phyloP scores from a whole-genome alignment of 2,888 invertebrate genomes.

The Xanthia icteritia region DNA sequence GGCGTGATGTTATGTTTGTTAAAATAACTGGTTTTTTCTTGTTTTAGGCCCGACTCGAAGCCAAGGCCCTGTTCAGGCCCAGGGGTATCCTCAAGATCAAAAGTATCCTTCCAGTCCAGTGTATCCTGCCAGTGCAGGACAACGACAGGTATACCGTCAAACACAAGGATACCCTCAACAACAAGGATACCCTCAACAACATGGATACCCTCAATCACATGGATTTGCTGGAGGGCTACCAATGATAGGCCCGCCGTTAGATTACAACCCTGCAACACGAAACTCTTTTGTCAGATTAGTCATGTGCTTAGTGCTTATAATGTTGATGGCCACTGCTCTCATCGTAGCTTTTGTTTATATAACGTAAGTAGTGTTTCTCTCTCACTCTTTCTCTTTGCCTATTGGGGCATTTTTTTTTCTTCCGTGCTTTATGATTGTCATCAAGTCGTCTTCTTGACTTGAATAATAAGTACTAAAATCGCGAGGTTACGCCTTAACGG shows the following conservation, averaged over 20 bases:
- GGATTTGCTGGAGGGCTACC: no score
- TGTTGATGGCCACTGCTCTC: conserved; percentile 30
- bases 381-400: background rate
- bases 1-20: background rate
- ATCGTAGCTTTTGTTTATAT: conserved; percentile 2
- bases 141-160: background rate
- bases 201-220: background rate
- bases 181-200: background rate
- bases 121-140: background rate
- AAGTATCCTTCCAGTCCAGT: background rate
- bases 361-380: conserved; percentile 31
- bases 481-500: background rate
- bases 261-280: conserved; percentile 68
- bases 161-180: background rate
- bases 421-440: background rate
- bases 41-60: conserved; percentile 20
- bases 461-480: background rate
- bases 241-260: conserved; percentile 34
- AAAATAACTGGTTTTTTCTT: background rate
- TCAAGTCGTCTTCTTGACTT: no score
- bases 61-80: background rate
- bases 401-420: background rate
- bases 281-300: conserved; percentile 59
- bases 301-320: conserved; percentile 31
- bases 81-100: background rate